Evolutionary conservation across 2,113 vertebrate species (phyloP).

Genomic region (Lynx canadensis): DNA sequence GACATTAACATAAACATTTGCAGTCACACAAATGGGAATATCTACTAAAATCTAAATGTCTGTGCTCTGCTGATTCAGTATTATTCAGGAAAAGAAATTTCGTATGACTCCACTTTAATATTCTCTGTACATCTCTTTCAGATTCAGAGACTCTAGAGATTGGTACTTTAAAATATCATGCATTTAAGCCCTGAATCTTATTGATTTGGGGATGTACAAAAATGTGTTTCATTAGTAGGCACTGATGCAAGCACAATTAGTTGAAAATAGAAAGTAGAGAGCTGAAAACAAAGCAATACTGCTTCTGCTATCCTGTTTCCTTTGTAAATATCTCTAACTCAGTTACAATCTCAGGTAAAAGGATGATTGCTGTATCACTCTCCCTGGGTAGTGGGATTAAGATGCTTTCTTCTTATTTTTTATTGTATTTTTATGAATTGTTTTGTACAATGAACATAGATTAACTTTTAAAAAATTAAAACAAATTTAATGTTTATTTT

Average conservation of each 20-base stretch:
- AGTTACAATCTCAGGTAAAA: neutral
- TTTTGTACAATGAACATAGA: neutral
- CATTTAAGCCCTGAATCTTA: constrained; percentile 30
- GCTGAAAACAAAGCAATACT: neutral
- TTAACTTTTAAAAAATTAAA: neutral
- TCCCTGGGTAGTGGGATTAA: neutral
- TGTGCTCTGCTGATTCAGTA: neutral
- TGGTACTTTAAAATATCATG: neutral
- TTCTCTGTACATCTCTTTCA: neutral
- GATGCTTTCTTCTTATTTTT: neutral
- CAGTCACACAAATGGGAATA: neutral
- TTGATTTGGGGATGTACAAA: neutral
- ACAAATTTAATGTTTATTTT: too few species aligned
- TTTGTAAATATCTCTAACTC: neutral
- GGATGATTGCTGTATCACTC: neutral
- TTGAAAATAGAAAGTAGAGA: neutral
- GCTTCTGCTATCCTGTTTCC: neutral
- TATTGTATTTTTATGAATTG: neutral
- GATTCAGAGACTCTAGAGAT: neutral
- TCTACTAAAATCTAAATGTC: neutral
- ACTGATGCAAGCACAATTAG: neutral
- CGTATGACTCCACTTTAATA: neutral
- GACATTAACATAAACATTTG: neutral
- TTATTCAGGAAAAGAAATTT: neutral
- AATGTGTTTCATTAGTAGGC: neutral